These are phyloP conservation scores for Leptinotarsa haldemani DNA, from an alignment of 2,888 invertebrate genomes.

Conservation along the genomic window DNA sequence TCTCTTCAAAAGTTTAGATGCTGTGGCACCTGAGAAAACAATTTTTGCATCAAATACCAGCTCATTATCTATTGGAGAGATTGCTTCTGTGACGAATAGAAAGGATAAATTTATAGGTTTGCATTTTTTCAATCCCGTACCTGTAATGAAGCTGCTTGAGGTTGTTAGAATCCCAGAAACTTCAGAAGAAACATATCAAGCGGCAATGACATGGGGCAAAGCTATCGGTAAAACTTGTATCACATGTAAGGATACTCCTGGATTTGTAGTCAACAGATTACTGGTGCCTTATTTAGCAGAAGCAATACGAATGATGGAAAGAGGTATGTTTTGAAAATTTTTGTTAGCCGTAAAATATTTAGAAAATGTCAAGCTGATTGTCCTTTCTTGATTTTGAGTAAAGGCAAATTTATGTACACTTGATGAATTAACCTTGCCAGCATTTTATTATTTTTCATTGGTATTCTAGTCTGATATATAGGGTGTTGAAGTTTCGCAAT, in stretches of 20 bases:
- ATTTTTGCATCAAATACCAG: constrained; percentile 92
- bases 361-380: no score
- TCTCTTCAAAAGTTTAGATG: constrained; percentile 79
- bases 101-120: constrained; percentile 76
- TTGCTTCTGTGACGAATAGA: constrained; percentile 78
- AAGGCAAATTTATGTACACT: no score
- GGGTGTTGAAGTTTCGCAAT: no score
- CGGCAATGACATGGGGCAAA: constrained; percentile 84
- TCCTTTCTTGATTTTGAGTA: no score
- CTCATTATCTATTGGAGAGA: constrained; percentile 85
- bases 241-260: constrained; percentile 91
- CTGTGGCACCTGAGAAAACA: constrained; percentile 77
- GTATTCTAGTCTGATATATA: no score
- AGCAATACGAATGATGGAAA: constrained; percentile 82
- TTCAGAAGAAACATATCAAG: constrained; percentile 79
- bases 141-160: constrained; percentile 90
- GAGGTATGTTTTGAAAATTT: constrained; percentile 68
- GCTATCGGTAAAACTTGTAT: constrained; percentile 86
- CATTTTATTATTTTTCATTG: no score
- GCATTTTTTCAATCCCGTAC: constrained; percentile 94
- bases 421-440: no score
- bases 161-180: constrained; percentile 82
- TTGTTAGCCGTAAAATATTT: neutral
- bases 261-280: constrained; percentile 90
- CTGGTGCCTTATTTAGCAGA: constrained; percentile 87